Conservation (phyloP, 2,113 vertebrate species). For the Isichthys henryi region DNA sequence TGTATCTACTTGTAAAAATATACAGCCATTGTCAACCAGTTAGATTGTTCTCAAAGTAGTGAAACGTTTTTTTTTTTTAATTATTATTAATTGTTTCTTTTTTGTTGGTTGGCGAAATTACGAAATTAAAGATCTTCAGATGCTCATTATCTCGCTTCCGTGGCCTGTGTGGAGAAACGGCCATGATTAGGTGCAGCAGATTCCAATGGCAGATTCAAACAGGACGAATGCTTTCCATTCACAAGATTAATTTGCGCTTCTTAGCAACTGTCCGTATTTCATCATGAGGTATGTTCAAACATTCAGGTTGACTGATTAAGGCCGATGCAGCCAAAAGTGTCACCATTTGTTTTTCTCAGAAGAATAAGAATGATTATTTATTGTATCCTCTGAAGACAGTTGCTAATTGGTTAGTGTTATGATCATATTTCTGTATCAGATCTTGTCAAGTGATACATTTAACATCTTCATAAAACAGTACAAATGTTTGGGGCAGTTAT, state of each 20-base stretch:
- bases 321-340: not conserved
- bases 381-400: not conserved
- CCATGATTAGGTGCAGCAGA: not conserved
- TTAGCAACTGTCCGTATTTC: not conserved
- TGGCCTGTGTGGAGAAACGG: not conserved
- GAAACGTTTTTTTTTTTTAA: not conserved
- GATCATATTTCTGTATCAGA: not conserved
- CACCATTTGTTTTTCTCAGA: not conserved
- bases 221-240: not conserved
- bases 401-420: not conserved
- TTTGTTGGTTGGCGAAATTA: not conserved
- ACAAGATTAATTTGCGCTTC: not conserved
- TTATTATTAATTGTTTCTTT: not conserved
- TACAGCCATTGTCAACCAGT: not conserved
- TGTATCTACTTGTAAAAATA: not conserved
- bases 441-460: not conserved
- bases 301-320: not conserved
- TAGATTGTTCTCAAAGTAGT: not conserved
- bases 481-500: not conserved
- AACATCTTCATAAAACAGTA: not conserved
- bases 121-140: too few relatives aligned
- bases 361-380: not conserved
- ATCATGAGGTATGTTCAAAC: not conserved
- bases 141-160: not conserved
- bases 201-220: not conserved